Evolutionary conservation across 2,888 invertebrate genomes (phyloP), one percentile per base, ranked within the genome.

Genomic region (Pseudanteris insignis): DNA sequence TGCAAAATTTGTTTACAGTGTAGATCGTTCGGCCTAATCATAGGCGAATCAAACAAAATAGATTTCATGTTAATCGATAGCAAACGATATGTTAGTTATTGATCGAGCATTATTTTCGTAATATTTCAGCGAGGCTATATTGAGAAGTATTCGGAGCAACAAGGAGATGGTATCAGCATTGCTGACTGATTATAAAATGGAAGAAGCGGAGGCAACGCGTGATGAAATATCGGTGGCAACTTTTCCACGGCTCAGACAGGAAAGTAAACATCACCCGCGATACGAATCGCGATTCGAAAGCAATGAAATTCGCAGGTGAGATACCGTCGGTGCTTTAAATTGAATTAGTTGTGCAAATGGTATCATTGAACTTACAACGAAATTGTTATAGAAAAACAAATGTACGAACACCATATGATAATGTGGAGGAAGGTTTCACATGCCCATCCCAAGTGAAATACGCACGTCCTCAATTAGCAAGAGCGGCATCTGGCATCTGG

Each of bases 401-500:
- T 69, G 84, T 85, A 30, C 83, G 82, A 64, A 82, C 64, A 77
- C 81, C 7, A 0, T 85, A 84, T 1, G 82, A 82, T 13, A 83
- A 82, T 8, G 79, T 82, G 2, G 86, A 87, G 48, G 87, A 88
- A 1, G 89, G 90, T 0, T 89, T 88, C 74, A 88, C 92, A 82
- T 92, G 92, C 69, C 88, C 89, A 0, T 90, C 90, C 41, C 86
- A 88, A 1, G 88, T 92, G 26, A 88, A 89, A 67, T 91, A 91
- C 71, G 91, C 90, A 0, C 82, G 90, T 7, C 92, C 92, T 0
- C 91, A 91, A 75, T 84, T 91, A 57, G 92, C 91, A 0, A 83
- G 90, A 40, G 90, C 91, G 0, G 89, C 90, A 0, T 88, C 88
- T 1, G 92, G 92, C 0, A 86, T 88, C 66, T 92, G 92, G 92